Base-by-base conservation (phyloP, 2,888 invertebrate species). In the Netelia fuscicornis region DNA sequence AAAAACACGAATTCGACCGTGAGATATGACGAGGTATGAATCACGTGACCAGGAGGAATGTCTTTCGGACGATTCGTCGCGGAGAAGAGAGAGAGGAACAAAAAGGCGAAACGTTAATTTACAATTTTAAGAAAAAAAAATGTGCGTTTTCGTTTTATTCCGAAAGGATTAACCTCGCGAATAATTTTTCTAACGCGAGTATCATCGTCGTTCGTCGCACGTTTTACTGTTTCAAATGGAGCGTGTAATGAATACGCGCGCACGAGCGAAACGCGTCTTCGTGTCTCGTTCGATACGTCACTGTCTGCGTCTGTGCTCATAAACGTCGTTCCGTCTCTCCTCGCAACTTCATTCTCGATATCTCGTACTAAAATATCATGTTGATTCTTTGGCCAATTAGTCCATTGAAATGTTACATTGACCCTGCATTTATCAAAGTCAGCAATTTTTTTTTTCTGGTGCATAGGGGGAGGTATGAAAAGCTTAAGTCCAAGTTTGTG, bases 331-430 rank as follows among this genome's bases (percentile, higher is more conserved):
- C 13, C 11, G 37, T 9, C 9, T 58, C 58, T 58, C 6, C 9
- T 76, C 65, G 76, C 42, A 13, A 56, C 67, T 76, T 67, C 54
- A 67, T 76, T 67, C 54, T 44, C 42, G 67, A 48, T 48, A 48
- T 48, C 48, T 67, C 56, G 44, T n/a, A 58, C 56, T 25, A 42
- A 44, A 76, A 65, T 67, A 67, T 67, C 56, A 64, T 37, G 64
- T 37, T 10, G 64, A 37, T 13, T 37, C 37, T 2, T 37, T 42
- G 64, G 37, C 70, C 84, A 80, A 80, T n/a, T n/a, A n/a, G n/a
- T n/a, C n/a, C n/a, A n/a, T n/a, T n/a, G n/a, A n/a, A n/a, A n/a
- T n/a, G n/a, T n/a, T n/a, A n/a, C n/a, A n/a, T n/a, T n/a, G n/a
- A n/a, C n/a, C n/a, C n/a, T n/a, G n/a, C n/a, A n/a, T n/a, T n/a